Percentiles rank a stretch among this genome's conserved stretches.
These are phyloP conservation scores for Epistrophe grossulariae DNA, from an alignment of 2,888 invertebrate genomes.

Conservation along the genomic window DNA sequence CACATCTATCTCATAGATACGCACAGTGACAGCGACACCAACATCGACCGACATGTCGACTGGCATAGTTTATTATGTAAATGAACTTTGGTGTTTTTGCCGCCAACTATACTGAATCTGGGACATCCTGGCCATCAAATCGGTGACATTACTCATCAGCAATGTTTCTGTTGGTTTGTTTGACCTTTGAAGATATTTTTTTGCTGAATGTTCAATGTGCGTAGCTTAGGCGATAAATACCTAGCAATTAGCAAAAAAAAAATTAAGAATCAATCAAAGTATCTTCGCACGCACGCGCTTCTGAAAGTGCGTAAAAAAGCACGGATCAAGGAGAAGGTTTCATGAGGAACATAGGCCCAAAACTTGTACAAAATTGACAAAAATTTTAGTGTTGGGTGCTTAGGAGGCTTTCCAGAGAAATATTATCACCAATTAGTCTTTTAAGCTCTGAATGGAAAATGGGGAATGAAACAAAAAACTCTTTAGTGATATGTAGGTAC, in stretches of 20 bases:
- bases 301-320: conserved; percentile 19
- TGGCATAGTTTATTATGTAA: conserved; percentile 61
- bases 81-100: conserved; percentile 39
- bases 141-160: conserved; percentile 62
- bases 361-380: no score
- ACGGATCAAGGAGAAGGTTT: background rate
- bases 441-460: no score
- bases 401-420: no score
- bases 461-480: no score
- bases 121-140: conserved; percentile 76
- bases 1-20: conserved; percentile 42
- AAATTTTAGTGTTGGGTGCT: no score
- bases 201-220: conserved; percentile 36
- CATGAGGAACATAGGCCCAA: background rate
- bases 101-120: conserved; percentile 60
- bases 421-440: no score
- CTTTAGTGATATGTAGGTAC: no score
- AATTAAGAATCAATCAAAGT: conserved; percentile 40
- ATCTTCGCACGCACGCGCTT: conserved; percentile 37
- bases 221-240: background rate
- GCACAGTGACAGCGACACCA: background rate
- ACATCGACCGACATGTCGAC: conserved; percentile 20
- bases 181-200: conserved; percentile 35
- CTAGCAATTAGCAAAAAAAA: conserved; percentile 22
- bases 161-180: background rate